phyloP scores from a whole-genome alignment of 2,888 invertebrate genomes.

The Teleiodes luculella region DNA sequence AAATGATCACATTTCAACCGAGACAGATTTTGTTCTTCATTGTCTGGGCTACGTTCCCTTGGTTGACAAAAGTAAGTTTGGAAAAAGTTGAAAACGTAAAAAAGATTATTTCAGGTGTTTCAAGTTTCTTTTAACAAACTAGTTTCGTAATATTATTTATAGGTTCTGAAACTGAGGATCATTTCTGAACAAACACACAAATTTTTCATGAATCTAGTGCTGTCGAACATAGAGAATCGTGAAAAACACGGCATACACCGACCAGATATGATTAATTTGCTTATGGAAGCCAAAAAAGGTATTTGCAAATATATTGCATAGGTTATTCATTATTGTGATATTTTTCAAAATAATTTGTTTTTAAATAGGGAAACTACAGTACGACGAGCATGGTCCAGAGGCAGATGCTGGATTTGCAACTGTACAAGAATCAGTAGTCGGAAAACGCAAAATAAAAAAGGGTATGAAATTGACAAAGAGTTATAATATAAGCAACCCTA shows the following conservation, averaged over 20 bases:
- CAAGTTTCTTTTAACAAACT: no score
- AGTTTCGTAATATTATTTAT: no score
- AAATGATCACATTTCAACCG: no score
- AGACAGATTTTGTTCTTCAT: no score
- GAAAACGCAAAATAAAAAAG: conserved; percentile 20
- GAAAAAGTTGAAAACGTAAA: no score
- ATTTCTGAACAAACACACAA: conserved; percentile 42
- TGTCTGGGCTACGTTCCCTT: no score
- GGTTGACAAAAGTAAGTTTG: no score
- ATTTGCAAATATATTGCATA: background rate
- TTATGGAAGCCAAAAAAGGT: conserved; percentile 64
- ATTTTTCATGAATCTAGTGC: conserved; percentile 60
- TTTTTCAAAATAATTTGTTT: background rate
- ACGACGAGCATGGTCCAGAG: conserved; percentile 24
- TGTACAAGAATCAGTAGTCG: conserved; percentile 41
- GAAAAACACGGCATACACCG: conserved; percentile 62
- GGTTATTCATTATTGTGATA: background rate
- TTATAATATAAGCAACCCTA: no score
- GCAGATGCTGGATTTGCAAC: conserved; percentile 40
- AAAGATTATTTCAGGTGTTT: no score
- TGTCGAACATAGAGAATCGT: conserved; percentile 61
- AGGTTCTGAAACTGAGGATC: background rate
- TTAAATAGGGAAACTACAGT: conserved; percentile 25
- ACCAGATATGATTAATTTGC: conserved; percentile 76
- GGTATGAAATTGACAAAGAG: no score